Evolutionary conservation across 2,113 vertebrate genomes (phyloP), one percentile per base, ranked within the genome.

Genomic region (Labrus mixtus): DNA sequence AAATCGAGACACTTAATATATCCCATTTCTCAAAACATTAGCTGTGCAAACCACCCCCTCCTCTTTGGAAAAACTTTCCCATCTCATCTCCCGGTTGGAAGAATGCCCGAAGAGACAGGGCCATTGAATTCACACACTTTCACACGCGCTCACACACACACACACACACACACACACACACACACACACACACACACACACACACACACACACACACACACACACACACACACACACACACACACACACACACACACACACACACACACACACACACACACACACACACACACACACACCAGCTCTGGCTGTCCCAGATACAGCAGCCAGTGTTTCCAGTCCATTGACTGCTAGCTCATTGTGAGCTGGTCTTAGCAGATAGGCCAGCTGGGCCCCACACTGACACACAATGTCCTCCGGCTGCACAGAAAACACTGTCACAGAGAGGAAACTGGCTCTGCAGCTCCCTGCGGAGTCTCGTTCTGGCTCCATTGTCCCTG

Each of bases 371-470:
- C 87, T 90, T 85, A 91, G 87, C 89, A 90, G 92, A 92, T 89
- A 89, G 90, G 83, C 93, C 93, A 93, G 92, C 92, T 92, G 92
- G 91, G 88, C 88, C 86, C 90, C 91, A 88, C 90, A 81, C 86
- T 79, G 92, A 89, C 82, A 89, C 90, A 87, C 81, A 87, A 91
- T 85, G 91, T 90, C 87, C 88, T 76, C 66, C 22, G 87, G 87
- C 91, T 76, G 83, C 82, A 80, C 83, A 78, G 79, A 87, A 79
- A 90, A 76, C 72, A 83, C 70, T 68, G 83, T 76, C 73, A 74
- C 76, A 82, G 59, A 16, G 83, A 63, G 64, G 86, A 86, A 87
- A 88, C 79, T 79, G 87, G 66, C 87, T 83, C 83, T 4, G 60
- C 80, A 19, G 84, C 79, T 88, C 90, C 90, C 91, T 29, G 81